phyloP scores from a whole-genome alignment of 2,113 vertebrate genomes.

The Apistogramma diplotaenia region DNA sequence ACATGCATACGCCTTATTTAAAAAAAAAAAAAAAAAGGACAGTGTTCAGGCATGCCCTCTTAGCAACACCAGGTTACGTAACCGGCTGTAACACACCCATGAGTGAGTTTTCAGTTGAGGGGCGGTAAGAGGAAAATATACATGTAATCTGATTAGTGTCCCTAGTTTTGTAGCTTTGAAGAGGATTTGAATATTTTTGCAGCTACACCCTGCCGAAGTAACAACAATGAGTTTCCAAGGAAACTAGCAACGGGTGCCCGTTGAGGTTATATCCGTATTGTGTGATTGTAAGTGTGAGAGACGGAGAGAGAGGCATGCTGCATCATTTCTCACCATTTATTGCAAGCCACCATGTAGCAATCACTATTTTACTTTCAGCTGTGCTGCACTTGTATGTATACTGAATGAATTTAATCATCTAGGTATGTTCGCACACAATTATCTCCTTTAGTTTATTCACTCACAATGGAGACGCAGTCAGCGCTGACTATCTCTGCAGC shows the following conservation, averaged over 20 bases:
- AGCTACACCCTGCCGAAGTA: constrained; percentile 10
- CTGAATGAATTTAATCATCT: background rate
- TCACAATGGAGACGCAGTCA: constrained; percentile 84
- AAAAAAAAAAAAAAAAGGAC: background rate
- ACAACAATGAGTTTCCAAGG: constrained; percentile 39
- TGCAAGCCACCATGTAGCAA: background rate
- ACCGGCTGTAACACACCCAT: constrained; percentile 46
- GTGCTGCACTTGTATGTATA: background rate
- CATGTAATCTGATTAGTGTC: constrained; percentile 41
- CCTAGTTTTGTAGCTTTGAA: background rate
- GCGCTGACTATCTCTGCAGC: constrained; percentile 90
- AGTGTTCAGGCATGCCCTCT: constrained; percentile 44
- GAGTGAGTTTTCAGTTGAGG: constrained; percentile 7
- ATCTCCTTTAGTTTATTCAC: constrained; percentile 32
- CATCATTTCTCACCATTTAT: background rate
- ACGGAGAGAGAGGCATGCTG: background rate
- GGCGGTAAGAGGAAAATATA: constrained; percentile 27
- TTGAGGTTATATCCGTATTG: background rate
- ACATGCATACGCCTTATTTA: background rate
- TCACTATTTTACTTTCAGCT: background rate
- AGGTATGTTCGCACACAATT: background rate
- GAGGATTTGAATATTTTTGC: constrained; percentile 16
- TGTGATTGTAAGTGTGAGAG: background rate
- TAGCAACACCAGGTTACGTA: constrained; percentile 44
- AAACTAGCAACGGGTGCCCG: background rate